Conservation (phyloP, 1,140 invertebrate species). For the Archivesica marissinica region DNA sequence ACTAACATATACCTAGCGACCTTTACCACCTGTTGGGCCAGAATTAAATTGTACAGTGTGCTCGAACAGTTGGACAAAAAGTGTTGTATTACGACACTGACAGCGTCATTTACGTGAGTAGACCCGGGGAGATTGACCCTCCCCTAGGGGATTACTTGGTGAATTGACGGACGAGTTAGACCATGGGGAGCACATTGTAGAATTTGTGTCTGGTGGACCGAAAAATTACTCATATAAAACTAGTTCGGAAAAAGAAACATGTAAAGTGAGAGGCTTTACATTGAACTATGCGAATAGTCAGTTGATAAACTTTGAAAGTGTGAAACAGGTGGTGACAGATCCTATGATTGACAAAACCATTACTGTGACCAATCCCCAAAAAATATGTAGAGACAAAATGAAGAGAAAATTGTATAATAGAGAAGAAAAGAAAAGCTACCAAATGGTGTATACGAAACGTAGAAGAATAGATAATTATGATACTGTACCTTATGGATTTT, state of each 20-base stretch:
- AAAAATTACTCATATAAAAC: constrained; percentile 68
- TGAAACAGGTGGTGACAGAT: constrained; percentile 1
- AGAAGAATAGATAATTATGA: constrained; percentile 43
- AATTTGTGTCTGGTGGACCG: constrained; percentile 66
- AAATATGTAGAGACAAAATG: constrained; percentile 48
- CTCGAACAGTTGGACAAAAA: constrained; percentile 74
- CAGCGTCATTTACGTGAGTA: constrained; percentile 75
- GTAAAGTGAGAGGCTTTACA: constrained; percentile 66
- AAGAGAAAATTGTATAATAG: constrained; percentile 48
- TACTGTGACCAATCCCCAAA: constrained; percentile 43
- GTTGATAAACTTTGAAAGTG: constrained; percentile 54
- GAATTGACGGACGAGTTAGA: constrained; percentile 63
- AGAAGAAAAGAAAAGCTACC: constrained; percentile 52
- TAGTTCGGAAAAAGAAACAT: constrained; percentile 7
- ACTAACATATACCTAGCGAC: constrained; percentile 81
- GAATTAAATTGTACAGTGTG: constrained; percentile 82
- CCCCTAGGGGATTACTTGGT: constrained; percentile 56
- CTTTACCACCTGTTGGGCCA: constrained; percentile 82
- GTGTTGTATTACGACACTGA: constrained; percentile 84
- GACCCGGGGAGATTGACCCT: constrained; percentile 23
- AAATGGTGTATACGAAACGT: constrained; percentile 61
- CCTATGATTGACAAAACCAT: not conserved
- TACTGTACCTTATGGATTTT: constrained; percentile 61
- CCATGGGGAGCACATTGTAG: constrained; percentile 52
- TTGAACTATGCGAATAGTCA: constrained; percentile 55